Percentiles rank a stretch among this genome's conserved stretches.
phyloP scores from a whole-genome alignment of 2,888 invertebrate species.

The Nomada flava region DNA sequence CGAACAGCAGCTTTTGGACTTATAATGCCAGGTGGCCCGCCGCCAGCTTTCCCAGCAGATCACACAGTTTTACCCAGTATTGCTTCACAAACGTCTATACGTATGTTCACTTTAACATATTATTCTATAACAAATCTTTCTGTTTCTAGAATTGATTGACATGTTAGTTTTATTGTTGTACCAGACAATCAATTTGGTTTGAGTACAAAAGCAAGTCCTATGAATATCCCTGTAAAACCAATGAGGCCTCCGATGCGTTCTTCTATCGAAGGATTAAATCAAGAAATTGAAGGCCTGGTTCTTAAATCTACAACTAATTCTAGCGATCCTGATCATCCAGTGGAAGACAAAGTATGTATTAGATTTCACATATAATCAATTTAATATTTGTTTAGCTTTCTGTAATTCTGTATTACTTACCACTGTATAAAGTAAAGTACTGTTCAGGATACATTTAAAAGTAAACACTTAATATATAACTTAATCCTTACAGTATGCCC shows the following conservation, averaged over 20 bases:
- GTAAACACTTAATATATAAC: conserved; percentile 7
- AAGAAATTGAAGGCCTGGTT: conserved; percentile 93
- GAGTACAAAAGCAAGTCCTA: conserved; percentile 85
- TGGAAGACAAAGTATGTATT: conserved; percentile 87
- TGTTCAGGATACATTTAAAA: conserved; percentile 12
- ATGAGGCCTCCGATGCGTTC: conserved; percentile 90
- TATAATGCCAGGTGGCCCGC: conserved; percentile 83
- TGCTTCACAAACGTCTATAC: conserved; percentile 85
- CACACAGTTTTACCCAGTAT: conserved; percentile 85
- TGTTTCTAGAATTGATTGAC: conserved; percentile 27
- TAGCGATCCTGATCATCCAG: conserved; percentile 82
- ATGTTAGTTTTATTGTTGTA: conserved; percentile 38
- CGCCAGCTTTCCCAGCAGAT: conserved; percentile 86
- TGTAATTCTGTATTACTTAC: too few relatives aligned
- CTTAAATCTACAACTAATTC: conserved; percentile 84
- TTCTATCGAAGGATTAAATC: conserved; percentile 94
- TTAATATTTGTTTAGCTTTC: background rate
- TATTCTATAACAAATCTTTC: background rate
- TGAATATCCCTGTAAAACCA: conserved; percentile 86
- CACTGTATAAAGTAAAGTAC: too few relatives aligned
- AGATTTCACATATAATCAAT: background rate
- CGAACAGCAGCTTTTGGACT: conserved; percentile 84
- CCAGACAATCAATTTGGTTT: conserved; percentile 82
- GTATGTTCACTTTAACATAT: conserved; percentile 70
- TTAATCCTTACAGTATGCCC: conserved; percentile 77